Percentiles rank a stretch among this genome's conserved stretches.
Conservation (phyloP, 2,797 vertebrate genomes). For the Acipenser ruthenus region DNA sequence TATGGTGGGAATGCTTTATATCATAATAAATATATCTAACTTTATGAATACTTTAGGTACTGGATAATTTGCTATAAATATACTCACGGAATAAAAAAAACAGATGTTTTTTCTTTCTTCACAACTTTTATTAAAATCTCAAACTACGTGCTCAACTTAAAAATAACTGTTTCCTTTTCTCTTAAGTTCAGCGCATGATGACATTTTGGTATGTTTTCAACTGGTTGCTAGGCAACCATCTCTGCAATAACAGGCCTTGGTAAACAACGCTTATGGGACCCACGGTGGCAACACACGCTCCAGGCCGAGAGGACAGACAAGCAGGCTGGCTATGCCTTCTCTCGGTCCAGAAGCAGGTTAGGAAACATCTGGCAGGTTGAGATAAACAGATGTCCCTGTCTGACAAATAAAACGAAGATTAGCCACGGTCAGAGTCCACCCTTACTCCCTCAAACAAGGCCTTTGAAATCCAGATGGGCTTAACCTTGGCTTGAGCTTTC, state of each 20-base stretch:
- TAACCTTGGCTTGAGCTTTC: slow-evolving; percentile 51
- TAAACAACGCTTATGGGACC: slow-evolving; percentile 56
- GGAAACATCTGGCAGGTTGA: slow-evolving; percentile 72
- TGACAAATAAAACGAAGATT: slow-evolving; percentile 49
- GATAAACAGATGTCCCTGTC: slow-evolving; percentile 65
- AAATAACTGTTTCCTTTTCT: slow-evolving; percentile 23
- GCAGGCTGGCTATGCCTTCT: slow-evolving; percentile 34
- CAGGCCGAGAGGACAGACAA: slow-evolving; percentile 40
- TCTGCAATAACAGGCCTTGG: slow-evolving; percentile 39
- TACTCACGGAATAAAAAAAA: not conserved
- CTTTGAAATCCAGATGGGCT: slow-evolving; percentile 57
- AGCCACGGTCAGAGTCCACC: slow-evolving; percentile 34
- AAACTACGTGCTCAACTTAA: not conserved
- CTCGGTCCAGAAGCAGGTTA: slow-evolving; percentile 56
- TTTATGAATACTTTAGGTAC: no score
- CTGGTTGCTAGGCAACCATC: slow-evolving; percentile 53
- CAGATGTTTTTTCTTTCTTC: not conserved
- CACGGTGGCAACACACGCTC: slow-evolving; percentile 26
- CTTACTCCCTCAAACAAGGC: slow-evolving; percentile 29
- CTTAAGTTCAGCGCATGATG: slow-evolving; percentile 46
- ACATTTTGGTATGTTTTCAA: slow-evolving; percentile 56
- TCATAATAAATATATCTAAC: no score
- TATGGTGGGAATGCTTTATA: no score
- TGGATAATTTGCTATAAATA: no score
- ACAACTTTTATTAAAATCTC: not conserved